Percentiles rank a stretch among this genome's conserved stretches.
Evolutionary conservation across 2,888 invertebrate genomes (phyloP).

Genomic region (Serripes groenlandicus): DNA sequence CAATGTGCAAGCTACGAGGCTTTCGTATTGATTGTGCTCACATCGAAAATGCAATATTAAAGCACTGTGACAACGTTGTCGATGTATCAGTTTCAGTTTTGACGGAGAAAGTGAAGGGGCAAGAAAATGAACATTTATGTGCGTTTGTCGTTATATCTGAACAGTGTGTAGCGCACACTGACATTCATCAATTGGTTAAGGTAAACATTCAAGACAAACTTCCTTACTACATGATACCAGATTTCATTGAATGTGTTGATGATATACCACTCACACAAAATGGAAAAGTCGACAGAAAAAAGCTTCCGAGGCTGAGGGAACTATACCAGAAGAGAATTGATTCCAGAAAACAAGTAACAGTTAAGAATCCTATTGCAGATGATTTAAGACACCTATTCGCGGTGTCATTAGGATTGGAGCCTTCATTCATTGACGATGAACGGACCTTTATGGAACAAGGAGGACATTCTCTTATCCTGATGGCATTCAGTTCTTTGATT

Average conservation of each 20-base stretch:
- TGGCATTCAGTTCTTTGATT: not conserved
- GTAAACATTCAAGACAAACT: not conserved
- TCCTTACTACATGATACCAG: conserved; percentile 37
- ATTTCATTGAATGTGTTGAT: conserved; percentile 1
- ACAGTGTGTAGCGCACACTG: not conserved
- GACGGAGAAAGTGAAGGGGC: not conserved
- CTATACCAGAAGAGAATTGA: not conserved
- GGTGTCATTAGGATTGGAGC: not conserved
- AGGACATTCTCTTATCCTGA: not conserved
- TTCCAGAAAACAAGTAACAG: not conserved
- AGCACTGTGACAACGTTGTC: not conserved
- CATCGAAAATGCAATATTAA: conserved; percentile 22
- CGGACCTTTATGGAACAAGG: conserved; percentile 14
- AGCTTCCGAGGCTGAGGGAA: not conserved
- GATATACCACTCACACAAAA: conserved; percentile 29
- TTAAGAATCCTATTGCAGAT: not conserved
- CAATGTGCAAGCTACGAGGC: conserved; percentile 18
- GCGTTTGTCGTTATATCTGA: not conserved
- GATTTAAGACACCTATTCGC: not conserved
- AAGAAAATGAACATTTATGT: not conserved
- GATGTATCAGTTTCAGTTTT: not conserved
- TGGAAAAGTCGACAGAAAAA: conserved; percentile 28
- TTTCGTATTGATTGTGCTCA: conserved; percentile 23
- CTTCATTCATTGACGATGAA: not conserved
- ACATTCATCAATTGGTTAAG: not conserved